A percentile compares a stretch with the other conserved stretches of the same genome.
Conservation (phyloP, 2,113 vertebrate species). For the Pitta sordida region DNA sequence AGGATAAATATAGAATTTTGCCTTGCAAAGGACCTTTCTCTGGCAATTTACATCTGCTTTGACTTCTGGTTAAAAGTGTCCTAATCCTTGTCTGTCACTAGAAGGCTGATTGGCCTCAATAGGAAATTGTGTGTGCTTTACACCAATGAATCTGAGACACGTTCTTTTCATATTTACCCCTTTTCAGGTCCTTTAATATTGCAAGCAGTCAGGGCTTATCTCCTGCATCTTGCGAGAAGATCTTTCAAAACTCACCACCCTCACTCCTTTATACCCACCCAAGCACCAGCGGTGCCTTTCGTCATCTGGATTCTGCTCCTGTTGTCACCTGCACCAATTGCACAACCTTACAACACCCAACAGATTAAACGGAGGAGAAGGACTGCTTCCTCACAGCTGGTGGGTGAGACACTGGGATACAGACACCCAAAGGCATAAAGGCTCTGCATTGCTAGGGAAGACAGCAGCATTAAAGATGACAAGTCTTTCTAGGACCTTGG, state of each 20-base stretch:
- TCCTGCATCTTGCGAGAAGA: background rate
- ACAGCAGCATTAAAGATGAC: background rate
- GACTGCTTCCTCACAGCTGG: fast-evolving
- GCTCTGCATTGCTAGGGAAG: background rate
- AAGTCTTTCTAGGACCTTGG: background rate
- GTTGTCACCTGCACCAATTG: background rate
- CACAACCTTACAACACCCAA: background rate
- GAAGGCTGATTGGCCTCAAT: background rate
- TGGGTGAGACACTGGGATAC: background rate
- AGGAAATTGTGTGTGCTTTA: background rate
- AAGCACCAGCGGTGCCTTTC: background rate
- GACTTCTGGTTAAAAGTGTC: background rate
- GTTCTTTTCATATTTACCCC: background rate
- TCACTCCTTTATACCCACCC: background rate
- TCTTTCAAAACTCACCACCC: background rate
- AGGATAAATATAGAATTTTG: slow-evolving; percentile 18
- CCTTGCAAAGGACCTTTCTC: background rate
- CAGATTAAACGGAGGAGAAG: background rate
- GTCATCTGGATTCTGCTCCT: background rate
- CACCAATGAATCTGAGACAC: background rate
- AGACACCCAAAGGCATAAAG: background rate
- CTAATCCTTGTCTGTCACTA: background rate
- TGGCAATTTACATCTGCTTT: background rate
- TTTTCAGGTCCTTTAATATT: background rate
- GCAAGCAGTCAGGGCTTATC: background rate